A percentile compares a stretch with the other conserved stretches of the same genome.
These are phyloP conservation scores for Chelonia mydas DNA, from an alignment of 2,797 vertebrate genomes.

Conservation along the genomic window DNA sequence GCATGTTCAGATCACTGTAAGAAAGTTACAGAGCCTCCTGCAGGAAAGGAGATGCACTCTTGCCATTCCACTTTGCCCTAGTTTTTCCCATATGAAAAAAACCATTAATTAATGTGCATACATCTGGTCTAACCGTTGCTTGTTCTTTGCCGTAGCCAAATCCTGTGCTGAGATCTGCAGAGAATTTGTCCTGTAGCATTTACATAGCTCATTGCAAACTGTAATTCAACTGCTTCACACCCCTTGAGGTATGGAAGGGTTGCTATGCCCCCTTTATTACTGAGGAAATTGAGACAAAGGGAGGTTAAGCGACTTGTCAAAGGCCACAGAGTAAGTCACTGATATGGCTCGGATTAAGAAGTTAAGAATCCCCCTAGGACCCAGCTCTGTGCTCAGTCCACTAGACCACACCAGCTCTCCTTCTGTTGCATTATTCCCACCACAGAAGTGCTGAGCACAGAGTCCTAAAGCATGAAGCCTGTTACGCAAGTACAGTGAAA, in stretches of 20 bases:
- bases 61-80: not conserved
- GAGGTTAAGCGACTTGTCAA: not conserved
- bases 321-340: not conserved
- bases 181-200: not conserved
- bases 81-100: constrained; percentile 15
- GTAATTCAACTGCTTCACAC: constrained; percentile 34
- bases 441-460: not conserved
- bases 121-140: constrained; percentile 65
- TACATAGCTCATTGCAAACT: not conserved
- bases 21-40: constrained; percentile 35
- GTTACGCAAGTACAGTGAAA: not conserved
- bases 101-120: constrained; percentile 12
- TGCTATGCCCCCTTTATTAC: not conserved
- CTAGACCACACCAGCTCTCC: rapidly evolving
- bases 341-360: not conserved
- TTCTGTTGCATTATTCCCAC: not conserved
- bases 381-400: rapidly evolving
- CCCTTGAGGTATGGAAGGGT: not conserved
- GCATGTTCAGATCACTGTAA: constrained; percentile 7
- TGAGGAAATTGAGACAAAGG: constrained; percentile 32
- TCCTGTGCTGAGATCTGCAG: not conserved
- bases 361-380: not conserved
- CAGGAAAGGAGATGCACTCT: not conserved
- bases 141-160: not conserved
- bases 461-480: constrained; percentile 44